Base-by-base conservation (phyloP, 1,140 invertebrate species). In the Hyles vespertilio region DNA sequence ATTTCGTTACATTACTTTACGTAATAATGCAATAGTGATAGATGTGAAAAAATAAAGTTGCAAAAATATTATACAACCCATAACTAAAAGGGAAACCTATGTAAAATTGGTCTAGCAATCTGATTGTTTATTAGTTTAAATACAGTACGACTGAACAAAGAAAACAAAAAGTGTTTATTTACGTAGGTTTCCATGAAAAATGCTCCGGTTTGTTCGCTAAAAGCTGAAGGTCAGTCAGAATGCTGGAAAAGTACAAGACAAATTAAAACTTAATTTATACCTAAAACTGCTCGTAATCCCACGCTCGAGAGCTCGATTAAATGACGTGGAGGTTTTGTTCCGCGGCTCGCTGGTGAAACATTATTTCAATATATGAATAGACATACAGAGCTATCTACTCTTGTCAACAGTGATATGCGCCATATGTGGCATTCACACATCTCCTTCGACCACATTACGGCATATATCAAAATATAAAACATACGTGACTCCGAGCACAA, bases 211-310 rank as follows among this genome's bases (percentile, higher is more conserved):
- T 59, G 72, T 74, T 63, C 72, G 70, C 65, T 81, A 77, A 83
- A 73, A 72, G 62, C 69, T 77, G 82, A 86, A 83, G 83, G 81
- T 81, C 81, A 76, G 43, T 53, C 55, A 59, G 54, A 67, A 55
- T 51, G 60, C 70, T 82, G 76, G 80, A 83, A 84, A 87, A 81
- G 82, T 85, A 82, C 72, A 67, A 65, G 67, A 62, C 69, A 69
- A 71, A 78, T 84, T 81, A 79, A 84, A 82, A 65, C 67, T 81
- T 74, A 77, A 72, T 84, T 82, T 76, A 77, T 83, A 83, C 72
- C 73, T 81, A 83, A 85, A 81, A 74, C 69, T 78, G 63, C 63
- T 74, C 68, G 72, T 81, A 84, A 84, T 86, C 79, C 77, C 75
- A 82, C 74, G 79, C 74, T 81, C 74, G 72, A 82, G 57, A 82